Evolutionary conservation across 2,888 invertebrate genomes (phyloP).

Genomic region (Chalcosyrphus nemorum): DNA sequence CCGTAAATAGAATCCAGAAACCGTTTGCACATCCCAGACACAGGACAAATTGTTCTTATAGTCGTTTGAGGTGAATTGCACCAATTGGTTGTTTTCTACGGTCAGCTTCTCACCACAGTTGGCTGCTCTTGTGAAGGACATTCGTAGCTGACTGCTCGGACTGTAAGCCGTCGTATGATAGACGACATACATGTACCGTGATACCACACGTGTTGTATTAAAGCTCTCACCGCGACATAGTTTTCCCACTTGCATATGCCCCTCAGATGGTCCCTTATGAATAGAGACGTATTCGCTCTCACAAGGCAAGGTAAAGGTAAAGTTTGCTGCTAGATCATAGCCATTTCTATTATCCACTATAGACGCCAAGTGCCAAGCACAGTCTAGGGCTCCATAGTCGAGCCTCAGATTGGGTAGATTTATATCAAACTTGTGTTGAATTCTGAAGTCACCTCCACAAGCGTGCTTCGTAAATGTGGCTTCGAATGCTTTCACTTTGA

Average conservation of each 20-base stretch:
- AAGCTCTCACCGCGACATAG: conserved; percentile 83
- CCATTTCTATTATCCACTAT: conserved; percentile 56
- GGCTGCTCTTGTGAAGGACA: conserved; percentile 57
- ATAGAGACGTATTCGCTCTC: conserved; percentile 83
- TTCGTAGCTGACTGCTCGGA: conserved; percentile 68
- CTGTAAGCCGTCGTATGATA: conserved; percentile 84
- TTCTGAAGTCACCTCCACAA: conserved; percentile 86
- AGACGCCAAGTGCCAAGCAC: conserved; percentile 86
- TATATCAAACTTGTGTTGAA: conserved; percentile 78
- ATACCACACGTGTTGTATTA: conserved; percentile 66
- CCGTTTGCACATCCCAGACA: conserved; percentile 87
- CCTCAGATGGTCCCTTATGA: conserved; percentile 81
- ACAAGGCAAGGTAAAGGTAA: conserved; percentile 84
- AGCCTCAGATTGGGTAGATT: conserved; percentile 78
- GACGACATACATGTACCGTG: conserved; percentile 84
- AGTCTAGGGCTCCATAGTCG: conserved; percentile 83
- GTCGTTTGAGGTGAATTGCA: conserved; percentile 72
- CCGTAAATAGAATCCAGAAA: conserved; percentile 85
- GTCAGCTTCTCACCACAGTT: conserved; percentile 85
- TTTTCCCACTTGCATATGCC: conserved; percentile 82
- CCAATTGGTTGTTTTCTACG: not conserved
- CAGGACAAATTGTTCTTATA: conserved; percentile 92
- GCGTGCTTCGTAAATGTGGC: conserved; percentile 85
- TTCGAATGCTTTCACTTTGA: conserved; percentile 74
- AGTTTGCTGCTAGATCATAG: conserved; percentile 81